phyloP scores from a whole-genome alignment of 2,888 invertebrate species.

The Strigamia crassipes region DNA sequence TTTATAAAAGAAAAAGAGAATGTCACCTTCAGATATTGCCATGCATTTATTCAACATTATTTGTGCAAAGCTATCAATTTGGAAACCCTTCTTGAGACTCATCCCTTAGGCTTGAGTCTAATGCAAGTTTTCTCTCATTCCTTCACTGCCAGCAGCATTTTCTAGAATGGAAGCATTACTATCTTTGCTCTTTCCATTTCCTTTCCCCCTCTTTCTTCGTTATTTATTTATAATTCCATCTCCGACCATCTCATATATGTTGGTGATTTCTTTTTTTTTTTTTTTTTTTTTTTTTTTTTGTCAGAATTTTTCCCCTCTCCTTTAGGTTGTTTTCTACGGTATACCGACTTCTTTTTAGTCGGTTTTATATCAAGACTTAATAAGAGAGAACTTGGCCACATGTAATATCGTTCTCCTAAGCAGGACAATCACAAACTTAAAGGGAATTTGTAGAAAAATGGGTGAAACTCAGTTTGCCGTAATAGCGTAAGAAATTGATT shows the following conservation, averaged over 20 bases:
- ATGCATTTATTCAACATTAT: neutral
- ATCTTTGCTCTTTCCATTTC: conserved; percentile 10
- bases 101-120: neutral
- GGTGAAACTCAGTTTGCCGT: neutral
- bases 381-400: neutral
- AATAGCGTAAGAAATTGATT: too few species aligned
- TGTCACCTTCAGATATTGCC: neutral
- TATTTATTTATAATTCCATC: conserved; percentile 10
- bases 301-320: neutral
- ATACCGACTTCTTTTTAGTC: neutral
- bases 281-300: neutral
- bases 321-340: neutral
- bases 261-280: neutral
- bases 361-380: conserved; percentile 10
- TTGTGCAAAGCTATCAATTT: conserved; percentile 10
- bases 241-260: conserved; percentile 10
- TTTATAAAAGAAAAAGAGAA: neutral
- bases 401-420: neutral
- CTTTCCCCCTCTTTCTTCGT: neutral
- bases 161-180: neutral
- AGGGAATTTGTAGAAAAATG: neutral
- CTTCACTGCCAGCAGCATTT: conserved; percentile 4
- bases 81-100: neutral
- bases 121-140: conserved; percentile 10
- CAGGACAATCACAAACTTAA: neutral